These are phyloP conservation scores for Eupithecia subfuscata DNA, from an alignment of 2,888 invertebrate genomes.

Conservation along the genomic window DNA sequence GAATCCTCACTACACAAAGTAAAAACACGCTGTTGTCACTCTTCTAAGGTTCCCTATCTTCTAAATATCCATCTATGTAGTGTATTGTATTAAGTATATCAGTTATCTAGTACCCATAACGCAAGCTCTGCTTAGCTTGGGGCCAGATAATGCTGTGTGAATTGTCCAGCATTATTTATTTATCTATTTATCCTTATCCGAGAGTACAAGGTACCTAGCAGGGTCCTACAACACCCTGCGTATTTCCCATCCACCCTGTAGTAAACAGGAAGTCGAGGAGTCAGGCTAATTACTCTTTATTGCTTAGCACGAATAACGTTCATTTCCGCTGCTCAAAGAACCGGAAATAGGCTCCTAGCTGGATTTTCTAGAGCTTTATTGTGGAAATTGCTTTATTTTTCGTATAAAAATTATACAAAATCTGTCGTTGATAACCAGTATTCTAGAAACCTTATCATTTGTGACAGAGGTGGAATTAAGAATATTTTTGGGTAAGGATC, in stretches of 20 bases:
- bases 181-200: background rate
- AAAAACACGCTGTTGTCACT: no score
- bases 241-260: background rate
- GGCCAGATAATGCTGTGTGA: no score
- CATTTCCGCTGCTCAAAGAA: constrained; percentile 42
- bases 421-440: background rate
- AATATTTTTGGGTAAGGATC: background rate
- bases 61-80: no score
- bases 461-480: background rate
- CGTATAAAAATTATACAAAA: background rate
- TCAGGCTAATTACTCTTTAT: constrained; percentile 41
- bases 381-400: constrained; percentile 1
- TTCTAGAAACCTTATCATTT: background rate
- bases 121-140: no score
- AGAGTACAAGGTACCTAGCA: background rate
- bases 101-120: no score
- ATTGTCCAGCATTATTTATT: no score
- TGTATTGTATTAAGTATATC: no score
- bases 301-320: constrained; percentile 41
- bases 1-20: background rate
- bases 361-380: constrained; percentile 12
- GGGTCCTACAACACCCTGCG: background rate
- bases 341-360: constrained; percentile 36
- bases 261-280: constrained; percentile 39
- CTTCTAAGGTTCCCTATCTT: no score